Base-by-base conservation (phyloP, 2,888 invertebrate species). In the Achlya flavicornis region DNA sequence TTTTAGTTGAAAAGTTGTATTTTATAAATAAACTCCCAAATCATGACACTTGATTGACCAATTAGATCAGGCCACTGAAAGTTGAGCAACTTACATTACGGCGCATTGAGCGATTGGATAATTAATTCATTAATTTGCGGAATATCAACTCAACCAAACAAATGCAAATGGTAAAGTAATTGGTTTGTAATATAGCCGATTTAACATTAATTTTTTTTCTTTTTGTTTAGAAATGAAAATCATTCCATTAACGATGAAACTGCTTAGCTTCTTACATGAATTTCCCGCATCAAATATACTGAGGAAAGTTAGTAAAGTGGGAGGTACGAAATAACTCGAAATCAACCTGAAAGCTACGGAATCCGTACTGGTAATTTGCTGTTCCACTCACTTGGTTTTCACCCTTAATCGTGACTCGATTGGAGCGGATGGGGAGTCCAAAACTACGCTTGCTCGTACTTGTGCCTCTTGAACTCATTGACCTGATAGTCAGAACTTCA, bases 381-480 rank as follows among this genome's bases (percentile, higher is more conserved):
- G 53, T 53, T 53, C 53, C 19, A 53, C 53, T 53, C 53, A 53
- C 53, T 53, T 53, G 53, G 53, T 53, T 19, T 48, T 16, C n/a
- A 16, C 16, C 16, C 48, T 48, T 7, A 16, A n/a, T 48, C 48
- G 48, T n/a, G 16, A 0, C 53, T 16, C 16, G 53, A 53, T 19
- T 14, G 53, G 19, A 53, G 6, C 53, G 53, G 19, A 7, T 10
- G 53, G 53, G 16, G 53, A 4, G 16, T 53, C 53, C 19, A 53
- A 53, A 16, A 53, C 19, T 53, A 53, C 53, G 53, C 19, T 19
- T 19, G 10, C 10, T 16, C 10, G 53, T 53, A n/a, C n/a, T 14
- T 19, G 53, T 53, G 53, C 10, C 53, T 7, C 10, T 19, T 53
- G 53, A 53, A 53, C 53, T 53, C 19, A 53, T 53, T 16, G 16